Evolutionary conservation across 2,113 vertebrate species (phyloP), one percentile per base, ranked within the genome.

Genomic region (Malurus melanocephalus): DNA sequence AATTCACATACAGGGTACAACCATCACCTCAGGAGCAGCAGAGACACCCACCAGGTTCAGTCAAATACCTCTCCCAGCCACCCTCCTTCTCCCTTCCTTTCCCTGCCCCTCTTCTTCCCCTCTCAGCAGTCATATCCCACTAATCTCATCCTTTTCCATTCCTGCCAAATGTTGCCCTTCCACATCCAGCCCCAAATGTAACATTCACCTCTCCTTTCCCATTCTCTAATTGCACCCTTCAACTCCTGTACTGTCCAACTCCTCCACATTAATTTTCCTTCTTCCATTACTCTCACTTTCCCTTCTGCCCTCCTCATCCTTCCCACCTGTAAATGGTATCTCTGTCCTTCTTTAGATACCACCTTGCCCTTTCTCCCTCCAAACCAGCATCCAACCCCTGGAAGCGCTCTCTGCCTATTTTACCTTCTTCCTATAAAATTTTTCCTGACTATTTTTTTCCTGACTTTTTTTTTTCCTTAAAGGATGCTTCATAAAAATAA

Each of bases 401-500:
- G 77, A 90, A 91, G 43, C 17, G 64, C 48, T 88, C 71, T 60
- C 7, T 57, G 30, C 6, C 74, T 93, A 23, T 87, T 96, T 91
- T 77, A 74, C 35, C n/a, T 76, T 49, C 42, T 88, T 43, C 17
- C 45, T 65, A 10, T 65, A 78, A 84, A 86, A 12, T 61, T 86
- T 16, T 88, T 78, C 49, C 38, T 51, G 42, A n/a, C 8, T 11
- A 33, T 33, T 67, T 8, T 35, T 49, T 4, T 17, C 5, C 35
- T 35, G 35, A 35, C 35, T 20, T 8, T 0, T 1, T 4, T 68
- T 71, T 62, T 68, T 83, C 38, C 26, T 21, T 56, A 1, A 33
- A 75, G 48, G 74, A 90, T 79, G 56, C 27, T 84, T 80, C 90
- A 91, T 94, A 94, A 95, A 96, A 95, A 91, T 93, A 95, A 95